These are phyloP conservation scores for Homarus gammarus DNA, from an alignment of 2,888 invertebrate genomes.

Conservation along the genomic window DNA sequence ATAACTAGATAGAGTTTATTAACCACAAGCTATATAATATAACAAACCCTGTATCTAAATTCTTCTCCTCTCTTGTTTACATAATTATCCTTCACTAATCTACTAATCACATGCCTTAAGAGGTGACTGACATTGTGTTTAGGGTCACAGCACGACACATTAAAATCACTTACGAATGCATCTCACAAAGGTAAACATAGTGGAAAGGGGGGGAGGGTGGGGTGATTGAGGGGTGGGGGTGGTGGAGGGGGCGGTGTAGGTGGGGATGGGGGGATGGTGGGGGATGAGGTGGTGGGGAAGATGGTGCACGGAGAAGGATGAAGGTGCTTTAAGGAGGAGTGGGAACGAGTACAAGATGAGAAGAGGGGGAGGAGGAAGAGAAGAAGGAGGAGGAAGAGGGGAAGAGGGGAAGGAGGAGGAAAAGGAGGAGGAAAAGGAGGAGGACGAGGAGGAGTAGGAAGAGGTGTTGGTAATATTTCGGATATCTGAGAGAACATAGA, in stretches of 20 bases:
- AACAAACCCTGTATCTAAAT: too few relatives aligned
- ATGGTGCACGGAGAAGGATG: neutral
- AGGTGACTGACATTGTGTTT: too few relatives aligned
- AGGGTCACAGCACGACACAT: slow-evolving; percentile 12
- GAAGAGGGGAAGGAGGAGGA: neutral
- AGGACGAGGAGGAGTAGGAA: neutral
- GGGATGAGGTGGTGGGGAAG: neutral
- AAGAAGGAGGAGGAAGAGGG: neutral
- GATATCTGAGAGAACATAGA: too few relatives aligned
- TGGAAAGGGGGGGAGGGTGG: neutral
- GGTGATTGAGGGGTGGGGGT: neutral
- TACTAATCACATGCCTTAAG: too few relatives aligned
- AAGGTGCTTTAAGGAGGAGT: neutral
- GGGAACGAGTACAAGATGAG: neutral
- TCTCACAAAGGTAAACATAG: slow-evolving; percentile 10
- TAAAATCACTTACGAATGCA: slow-evolving; percentile 16
- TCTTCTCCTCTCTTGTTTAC: too few relatives aligned
- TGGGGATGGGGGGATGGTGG: neutral
- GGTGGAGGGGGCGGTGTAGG: neutral
- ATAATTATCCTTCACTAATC: too few relatives aligned
- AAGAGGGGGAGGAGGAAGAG: neutral
- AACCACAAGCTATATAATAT: too few relatives aligned
- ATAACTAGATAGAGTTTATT: too few relatives aligned
- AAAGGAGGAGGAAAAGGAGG: neutral
- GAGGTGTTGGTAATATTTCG: too few relatives aligned